phyloP scores from a whole-genome alignment of 2,888 invertebrate genomes.

The Clepsis dumicolana region DNA sequence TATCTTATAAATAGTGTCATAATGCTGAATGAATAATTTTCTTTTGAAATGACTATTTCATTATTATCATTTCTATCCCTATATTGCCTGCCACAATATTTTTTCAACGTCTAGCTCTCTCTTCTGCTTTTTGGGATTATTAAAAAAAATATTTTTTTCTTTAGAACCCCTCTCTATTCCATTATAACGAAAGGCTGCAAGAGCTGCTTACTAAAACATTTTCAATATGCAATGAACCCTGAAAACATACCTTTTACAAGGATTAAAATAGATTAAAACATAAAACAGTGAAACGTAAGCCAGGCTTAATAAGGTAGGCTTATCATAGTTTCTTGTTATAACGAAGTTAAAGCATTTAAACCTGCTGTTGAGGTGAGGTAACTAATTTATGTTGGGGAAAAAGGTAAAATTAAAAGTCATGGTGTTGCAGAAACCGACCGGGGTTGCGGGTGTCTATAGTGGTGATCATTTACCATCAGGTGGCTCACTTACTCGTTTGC shows the following conservation, averaged over 20 bases:
- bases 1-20: too few relatives aligned
- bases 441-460: too few relatives aligned
- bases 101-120: too few relatives aligned
- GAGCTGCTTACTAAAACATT: not conserved
- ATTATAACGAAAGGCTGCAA: too few relatives aligned
- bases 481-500: too few relatives aligned
- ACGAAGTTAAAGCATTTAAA: constrained; percentile 29
- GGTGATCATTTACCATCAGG: too few relatives aligned
- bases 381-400: constrained; percentile 20
- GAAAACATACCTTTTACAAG: constrained; percentile 5
- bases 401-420: not conserved
- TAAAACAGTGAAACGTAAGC: constrained; percentile 37
- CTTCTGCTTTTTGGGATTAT: not conserved
- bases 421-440: too few relatives aligned
- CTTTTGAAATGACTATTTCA: too few relatives aligned
- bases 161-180: not conserved
- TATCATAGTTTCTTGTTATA: constrained; percentile 40
- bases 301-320: constrained; percentile 37
- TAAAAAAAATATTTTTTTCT: not conserved
- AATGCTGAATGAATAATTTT: too few relatives aligned
- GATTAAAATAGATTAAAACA: constrained; percentile 38
- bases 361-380: constrained; percentile 2
- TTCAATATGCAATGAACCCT: not conserved
- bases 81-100: too few relatives aligned
- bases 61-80: too few relatives aligned